Percentiles rank a stretch among this genome's conserved stretches.
Evolutionary conservation across 2,888 invertebrate genomes (phyloP).

Genomic region (Tenthredo mesomela): DNA sequence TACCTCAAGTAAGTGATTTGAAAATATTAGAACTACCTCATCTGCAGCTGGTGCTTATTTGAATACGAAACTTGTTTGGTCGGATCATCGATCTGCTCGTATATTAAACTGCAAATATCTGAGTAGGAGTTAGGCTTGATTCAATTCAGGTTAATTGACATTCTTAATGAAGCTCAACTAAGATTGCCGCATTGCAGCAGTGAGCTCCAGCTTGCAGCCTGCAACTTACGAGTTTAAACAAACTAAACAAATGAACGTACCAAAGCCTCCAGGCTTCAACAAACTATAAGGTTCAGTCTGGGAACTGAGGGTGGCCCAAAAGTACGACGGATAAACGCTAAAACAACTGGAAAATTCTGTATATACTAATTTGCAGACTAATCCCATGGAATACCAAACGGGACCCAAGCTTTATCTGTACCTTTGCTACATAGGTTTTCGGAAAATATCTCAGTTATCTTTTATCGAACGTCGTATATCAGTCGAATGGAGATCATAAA

Average conservation of each 20-base stretch:
- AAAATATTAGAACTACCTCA: neutral
- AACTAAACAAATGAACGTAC: slow-evolving; percentile 33
- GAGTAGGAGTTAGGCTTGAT: slow-evolving; percentile 58
- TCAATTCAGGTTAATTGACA: slow-evolving; percentile 69
- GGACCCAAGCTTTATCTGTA: neutral
- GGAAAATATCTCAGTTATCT: slow-evolving; percentile 2
- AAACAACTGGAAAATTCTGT: slow-evolving; percentile 29
- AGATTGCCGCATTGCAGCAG: slow-evolving; percentile 50
- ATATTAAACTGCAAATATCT: slow-evolving; percentile 11
- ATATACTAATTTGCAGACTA: neutral
- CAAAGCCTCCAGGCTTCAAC: neutral
- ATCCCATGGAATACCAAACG: slow-evolving; percentile 29
- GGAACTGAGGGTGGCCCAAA: slow-evolving; percentile 18
- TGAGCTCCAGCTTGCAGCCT: neutral
- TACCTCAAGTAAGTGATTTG: neutral
- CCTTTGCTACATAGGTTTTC: neutral
- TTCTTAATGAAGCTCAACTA: slow-evolving; percentile 65
- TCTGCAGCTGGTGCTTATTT: neutral
- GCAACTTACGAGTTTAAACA: slow-evolving; percentile 38
- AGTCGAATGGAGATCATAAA: neutral
- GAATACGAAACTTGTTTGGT: neutral
- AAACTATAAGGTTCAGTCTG: neutral
- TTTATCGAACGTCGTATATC: neutral
- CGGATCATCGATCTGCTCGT: slow-evolving; percentile 2
- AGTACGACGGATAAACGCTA: slow-evolving; percentile 13